Conservation (phyloP, 1,140 invertebrate genomes). For the Rhagoletis zephyria region DNA sequence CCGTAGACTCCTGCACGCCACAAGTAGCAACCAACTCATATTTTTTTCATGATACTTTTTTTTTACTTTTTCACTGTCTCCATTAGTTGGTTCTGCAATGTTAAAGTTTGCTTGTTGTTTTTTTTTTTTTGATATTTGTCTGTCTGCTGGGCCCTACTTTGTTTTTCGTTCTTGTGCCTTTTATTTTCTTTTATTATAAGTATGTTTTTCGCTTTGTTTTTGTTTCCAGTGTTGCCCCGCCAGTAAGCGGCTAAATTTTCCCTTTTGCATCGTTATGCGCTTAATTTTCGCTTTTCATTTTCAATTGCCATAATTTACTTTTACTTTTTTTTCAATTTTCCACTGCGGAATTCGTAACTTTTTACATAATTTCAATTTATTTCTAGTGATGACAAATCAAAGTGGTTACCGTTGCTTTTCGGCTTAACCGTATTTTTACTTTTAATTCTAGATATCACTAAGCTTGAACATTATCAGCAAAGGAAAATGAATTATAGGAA, state of each 20-base stretch:
- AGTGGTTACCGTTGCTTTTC: too few relatives aligned
- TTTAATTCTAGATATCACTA: too few relatives aligned
- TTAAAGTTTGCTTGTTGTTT: not conserved
- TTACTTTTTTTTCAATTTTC: conserved; percentile 36
- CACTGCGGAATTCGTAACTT: not conserved
- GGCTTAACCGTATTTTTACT: too few relatives aligned
- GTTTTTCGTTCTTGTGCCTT: not conserved
- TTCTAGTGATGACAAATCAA: too few relatives aligned
- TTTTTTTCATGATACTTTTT: not conserved
- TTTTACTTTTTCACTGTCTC: not conserved
- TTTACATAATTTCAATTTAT: not conserved
- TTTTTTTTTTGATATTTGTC: not conserved
- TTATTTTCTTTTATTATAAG: not conserved
- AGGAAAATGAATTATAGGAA: too few relatives aligned
- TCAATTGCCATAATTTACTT: conserved; percentile 72
- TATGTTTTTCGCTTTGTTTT: not conserved
- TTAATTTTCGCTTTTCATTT: conserved; percentile 73
- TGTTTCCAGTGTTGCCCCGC: not conserved
- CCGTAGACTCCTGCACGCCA: not conserved
- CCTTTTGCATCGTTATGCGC: conserved; percentile 67
- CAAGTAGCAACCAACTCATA: not conserved
- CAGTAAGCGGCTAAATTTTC: conserved; percentile 11
- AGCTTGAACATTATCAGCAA: too few relatives aligned
- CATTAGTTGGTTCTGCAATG: not conserved
- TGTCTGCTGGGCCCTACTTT: not conserved